These are phyloP conservation scores for Cichladusa arquata DNA, from an alignment of 2,113 vertebrate species.

Conservation along the genomic window DNA sequence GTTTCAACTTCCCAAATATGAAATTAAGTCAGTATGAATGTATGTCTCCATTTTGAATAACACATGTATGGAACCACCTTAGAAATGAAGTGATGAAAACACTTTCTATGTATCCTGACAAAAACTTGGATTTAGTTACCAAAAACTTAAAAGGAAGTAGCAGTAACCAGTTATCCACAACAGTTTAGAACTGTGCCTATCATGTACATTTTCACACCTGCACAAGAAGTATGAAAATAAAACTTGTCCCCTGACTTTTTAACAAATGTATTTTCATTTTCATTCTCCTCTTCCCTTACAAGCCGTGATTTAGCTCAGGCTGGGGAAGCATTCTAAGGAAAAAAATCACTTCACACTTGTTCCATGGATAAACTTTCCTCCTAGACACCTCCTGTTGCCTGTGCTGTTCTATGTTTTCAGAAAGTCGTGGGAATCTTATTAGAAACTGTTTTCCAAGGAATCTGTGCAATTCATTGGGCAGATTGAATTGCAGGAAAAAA, in stretches of 20 bases:
- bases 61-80: background rate
- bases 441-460: background rate
- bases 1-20: background rate
- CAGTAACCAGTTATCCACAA: background rate
- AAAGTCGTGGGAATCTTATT: background rate
- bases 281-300: background rate
- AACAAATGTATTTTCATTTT: background rate
- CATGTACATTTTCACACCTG: background rate
- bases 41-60: background rate
- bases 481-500: background rate
- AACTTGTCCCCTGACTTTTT: background rate
- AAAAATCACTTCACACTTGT: slow-evolving; percentile 2
- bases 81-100: background rate
- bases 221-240: background rate
- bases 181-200: accelerated
- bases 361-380: background rate
- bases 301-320: background rate
- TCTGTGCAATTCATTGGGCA: background rate
- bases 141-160: background rate
- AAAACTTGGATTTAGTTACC: background rate
- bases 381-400: slow-evolving; percentile 34
- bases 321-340: background rate
- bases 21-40: background rate
- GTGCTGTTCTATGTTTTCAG: background rate
- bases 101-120: background rate